Evolutionary conservation across 2,888 invertebrate species (phyloP), one percentile per base, ranked within the genome.

Genomic region (Capitulum mitella): DNA sequence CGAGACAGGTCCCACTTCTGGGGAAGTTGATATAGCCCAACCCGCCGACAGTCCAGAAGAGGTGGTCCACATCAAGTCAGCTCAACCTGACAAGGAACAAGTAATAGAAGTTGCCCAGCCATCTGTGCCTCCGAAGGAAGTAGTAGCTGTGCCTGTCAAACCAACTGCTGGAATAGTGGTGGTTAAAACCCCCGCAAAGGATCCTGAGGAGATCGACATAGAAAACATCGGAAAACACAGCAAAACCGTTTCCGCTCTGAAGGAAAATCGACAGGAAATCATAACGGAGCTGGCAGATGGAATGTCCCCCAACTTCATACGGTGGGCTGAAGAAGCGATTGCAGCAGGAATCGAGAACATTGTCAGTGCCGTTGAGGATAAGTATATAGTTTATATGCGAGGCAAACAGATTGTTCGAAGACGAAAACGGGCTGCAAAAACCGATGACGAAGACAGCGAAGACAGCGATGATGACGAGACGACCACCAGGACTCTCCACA

Each of bases 291-390:
- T 70, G 14, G 1, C 37, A 1, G 70, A 37, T 10, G 70, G 40
- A 1, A 12, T 70, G 40, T 22, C 37, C 26, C 70, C 70, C 1
- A 10, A 70, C 26, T 22, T 70, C 10, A 10, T 70, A 22, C 37
- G 40, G 34, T 70, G 70, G 70, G 70, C 70, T 12, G 70, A 70
- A 22, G 29, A 70, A 40, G 70, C 70, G 1, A 70, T 70, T 26
- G 70, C 70, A 0, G 70, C 70, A 0, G 70, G 70, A 10, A 70
- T 70, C 37, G 70, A 70, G 1, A 70, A 70, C n/a, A 37, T 70
- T 10, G 70, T 70, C 8, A 70, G 40, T 26, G 70, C 37, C 0
- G 70, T 70, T 1, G 70, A 70, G 19, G 40, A 70, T 40, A 70
- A 70, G 37, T 70, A 70, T 40, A 70, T 70, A 6, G 64, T 5